Percentiles rank a stretch among this genome's conserved stretches.
Conservation (phyloP, 2,888 invertebrate species). For the Eremobia ochroleuca region DNA sequence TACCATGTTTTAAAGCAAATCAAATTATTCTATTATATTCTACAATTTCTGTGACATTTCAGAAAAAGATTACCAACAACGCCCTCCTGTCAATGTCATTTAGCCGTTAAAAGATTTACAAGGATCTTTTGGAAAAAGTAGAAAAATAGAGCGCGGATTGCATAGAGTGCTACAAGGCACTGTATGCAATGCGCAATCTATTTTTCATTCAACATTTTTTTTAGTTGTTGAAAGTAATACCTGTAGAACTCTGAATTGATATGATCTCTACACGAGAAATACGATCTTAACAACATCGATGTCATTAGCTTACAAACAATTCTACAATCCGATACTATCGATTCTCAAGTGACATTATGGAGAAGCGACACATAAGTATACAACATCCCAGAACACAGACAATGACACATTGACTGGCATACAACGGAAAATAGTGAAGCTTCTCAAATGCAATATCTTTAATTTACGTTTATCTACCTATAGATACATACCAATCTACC, state of each 20-base stretch:
- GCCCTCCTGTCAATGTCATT: no score
- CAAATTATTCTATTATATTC: no score
- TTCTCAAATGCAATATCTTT: not conserved
- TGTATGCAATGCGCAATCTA: not conserved
- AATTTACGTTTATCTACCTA: not conserved
- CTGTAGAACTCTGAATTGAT: not conserved
- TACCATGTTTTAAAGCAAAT: no score
- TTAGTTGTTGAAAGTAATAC: not conserved
- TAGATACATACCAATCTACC: no score
- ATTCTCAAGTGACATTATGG: slow-evolving; percentile 8
- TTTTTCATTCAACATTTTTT: not conserved
- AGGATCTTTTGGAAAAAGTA: no score
- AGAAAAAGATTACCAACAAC: no score
- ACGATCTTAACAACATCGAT: not conserved
- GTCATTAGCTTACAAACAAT: not conserved
- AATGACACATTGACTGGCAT: not conserved
- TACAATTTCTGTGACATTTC: no score
- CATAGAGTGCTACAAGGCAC: no score
- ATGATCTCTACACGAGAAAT: not conserved
- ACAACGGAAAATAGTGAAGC: not conserved
- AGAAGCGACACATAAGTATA: not conserved
- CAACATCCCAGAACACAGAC: not conserved
- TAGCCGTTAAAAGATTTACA: no score
- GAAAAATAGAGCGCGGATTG: no score
- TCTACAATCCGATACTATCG: slow-evolving; percentile 1